phyloP scores from a whole-genome alignment of 2,888 invertebrate species.

The Cryptus viduatorius region DNA sequence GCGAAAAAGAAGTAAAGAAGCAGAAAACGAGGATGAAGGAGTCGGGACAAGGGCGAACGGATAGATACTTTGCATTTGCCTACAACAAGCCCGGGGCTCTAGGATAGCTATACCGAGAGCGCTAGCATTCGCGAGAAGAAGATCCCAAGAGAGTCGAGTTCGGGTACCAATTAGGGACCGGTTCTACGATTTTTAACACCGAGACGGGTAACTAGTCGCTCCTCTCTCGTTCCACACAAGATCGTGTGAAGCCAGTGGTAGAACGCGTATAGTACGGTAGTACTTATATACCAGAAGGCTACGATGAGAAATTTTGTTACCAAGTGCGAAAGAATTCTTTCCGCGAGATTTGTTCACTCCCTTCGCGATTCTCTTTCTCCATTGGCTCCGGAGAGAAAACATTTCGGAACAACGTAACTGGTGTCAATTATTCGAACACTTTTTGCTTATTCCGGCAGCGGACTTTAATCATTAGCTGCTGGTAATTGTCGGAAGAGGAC shows the following conservation, averaged over 20 bases:
- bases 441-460: too few species aligned
- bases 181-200: slow-evolving; percentile 71
- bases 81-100: slow-evolving; percentile 37
- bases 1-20: slow-evolving; percentile 3
- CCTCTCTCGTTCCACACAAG: slow-evolving; percentile 47
- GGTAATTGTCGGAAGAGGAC: too few species aligned
- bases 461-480: too few species aligned
- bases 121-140: slow-evolving; percentile 35
- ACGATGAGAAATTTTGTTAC: slow-evolving; percentile 21
- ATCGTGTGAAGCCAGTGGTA: slow-evolving; percentile 49
- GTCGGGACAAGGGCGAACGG: slow-evolving; percentile 22
- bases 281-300: slow-evolving; percentile 1
- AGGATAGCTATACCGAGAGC: slow-evolving; percentile 25
- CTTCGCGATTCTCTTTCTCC: background rate
- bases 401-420: too few species aligned
- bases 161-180: slow-evolving; percentile 76
- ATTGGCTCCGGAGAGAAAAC: background rate
- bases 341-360: background rate
- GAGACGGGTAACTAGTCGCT: slow-evolving; percentile 63
- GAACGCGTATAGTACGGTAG: slow-evolving; percentile 23
- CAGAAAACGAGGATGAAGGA: slow-evolving; percentile 4
- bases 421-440: too few species aligned
- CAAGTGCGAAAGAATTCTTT: background rate
- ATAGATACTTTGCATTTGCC: slow-evolving; percentile 53
- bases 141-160: slow-evolving; percentile 62